Conservation (phyloP, 2,113 vertebrate species). For the Elephas maximus region DNA sequence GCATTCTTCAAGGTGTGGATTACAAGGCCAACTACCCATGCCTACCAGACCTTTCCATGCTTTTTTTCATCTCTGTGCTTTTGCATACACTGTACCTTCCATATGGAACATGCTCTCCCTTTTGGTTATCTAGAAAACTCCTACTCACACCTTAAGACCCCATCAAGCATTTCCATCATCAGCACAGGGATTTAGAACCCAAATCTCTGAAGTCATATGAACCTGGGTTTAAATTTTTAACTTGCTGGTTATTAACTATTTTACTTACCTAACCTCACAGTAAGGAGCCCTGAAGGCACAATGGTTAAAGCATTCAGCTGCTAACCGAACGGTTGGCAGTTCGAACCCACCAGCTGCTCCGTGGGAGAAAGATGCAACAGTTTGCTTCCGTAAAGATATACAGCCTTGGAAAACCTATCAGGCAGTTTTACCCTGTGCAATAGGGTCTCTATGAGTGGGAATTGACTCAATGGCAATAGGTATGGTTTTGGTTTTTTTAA, state of each 20-base stretch:
- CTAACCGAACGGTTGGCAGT: too few species aligned
- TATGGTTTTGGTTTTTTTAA: too few species aligned
- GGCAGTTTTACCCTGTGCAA: too few species aligned
- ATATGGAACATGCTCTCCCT: neutral
- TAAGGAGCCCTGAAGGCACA: too few species aligned
- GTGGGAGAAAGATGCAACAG: too few species aligned
- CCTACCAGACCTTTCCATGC: neutral
- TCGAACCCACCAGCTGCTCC: too few species aligned
- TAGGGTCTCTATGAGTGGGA: too few species aligned
- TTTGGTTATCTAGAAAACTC: neutral
- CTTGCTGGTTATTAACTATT: neutral
- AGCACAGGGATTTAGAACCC: neutral
- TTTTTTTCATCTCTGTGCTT: neutral
- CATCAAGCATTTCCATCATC: neutral
- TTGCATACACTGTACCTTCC: neutral
- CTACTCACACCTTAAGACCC: neutral
- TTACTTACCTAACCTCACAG: neutral
- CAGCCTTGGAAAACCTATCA: too few species aligned
- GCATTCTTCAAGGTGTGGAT: neutral
- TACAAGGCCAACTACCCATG: neutral
- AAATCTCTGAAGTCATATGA: neutral
- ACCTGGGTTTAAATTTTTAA: neutral
- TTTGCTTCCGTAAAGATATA: too few species aligned
- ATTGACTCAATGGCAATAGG: too few species aligned
- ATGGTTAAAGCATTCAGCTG: too few species aligned